phyloP scores from a whole-genome alignment of 2,797 vertebrate genomes.

The Percopsis omiscomaycus region DNA sequence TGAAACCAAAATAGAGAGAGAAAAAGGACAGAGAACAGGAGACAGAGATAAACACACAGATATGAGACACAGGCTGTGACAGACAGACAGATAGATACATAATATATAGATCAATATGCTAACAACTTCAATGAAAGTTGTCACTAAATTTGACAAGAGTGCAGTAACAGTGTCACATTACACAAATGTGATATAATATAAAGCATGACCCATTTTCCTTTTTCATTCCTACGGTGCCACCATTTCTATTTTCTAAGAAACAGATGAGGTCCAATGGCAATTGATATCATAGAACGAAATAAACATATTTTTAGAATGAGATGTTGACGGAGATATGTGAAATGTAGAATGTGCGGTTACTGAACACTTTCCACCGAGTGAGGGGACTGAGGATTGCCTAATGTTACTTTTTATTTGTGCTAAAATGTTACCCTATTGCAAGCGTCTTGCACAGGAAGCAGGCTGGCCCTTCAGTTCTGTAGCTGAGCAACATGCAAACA shows the following conservation, averaged over 20 bases:
- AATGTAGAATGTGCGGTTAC: slow-evolving; percentile 22
- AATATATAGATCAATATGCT: not conserved
- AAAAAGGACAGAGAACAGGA: slow-evolving; percentile 11
- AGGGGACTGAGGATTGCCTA: slow-evolving; percentile 61
- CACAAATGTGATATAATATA: slow-evolving; percentile 38
- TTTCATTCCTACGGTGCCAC: slow-evolving; percentile 56
- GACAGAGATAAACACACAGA: slow-evolving; percentile 22
- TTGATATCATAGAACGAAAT: slow-evolving; percentile 55
- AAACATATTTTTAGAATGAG: slow-evolving; percentile 65
- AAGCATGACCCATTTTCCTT: slow-evolving; percentile 60
- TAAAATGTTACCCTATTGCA: slow-evolving; percentile 59
- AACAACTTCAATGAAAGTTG: too few relatives aligned
- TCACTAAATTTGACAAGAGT: slow-evolving; percentile 22
- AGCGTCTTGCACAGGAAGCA: slow-evolving; percentile 54
- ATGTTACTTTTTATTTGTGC: slow-evolving; percentile 58
- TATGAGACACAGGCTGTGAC: slow-evolving; percentile 3
- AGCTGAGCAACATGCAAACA: slow-evolving; percentile 83
- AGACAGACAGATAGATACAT: not conserved
- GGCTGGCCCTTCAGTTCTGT: slow-evolving; percentile 62
- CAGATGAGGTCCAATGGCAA: slow-evolving; percentile 59
- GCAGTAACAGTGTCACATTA: slow-evolving; percentile 2
- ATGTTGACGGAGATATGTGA: slow-evolving; percentile 22
- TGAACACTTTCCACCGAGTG: slow-evolving; percentile 56
- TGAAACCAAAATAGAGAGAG: slow-evolving; percentile 5
- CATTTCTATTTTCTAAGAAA: slow-evolving; percentile 69